A percentile compares a stretch with the other conserved stretches of the same genome.
Evolutionary conservation across 2,797 vertebrate genomes (phyloP).

Genomic region (Malacoctenus gilli): DNA sequence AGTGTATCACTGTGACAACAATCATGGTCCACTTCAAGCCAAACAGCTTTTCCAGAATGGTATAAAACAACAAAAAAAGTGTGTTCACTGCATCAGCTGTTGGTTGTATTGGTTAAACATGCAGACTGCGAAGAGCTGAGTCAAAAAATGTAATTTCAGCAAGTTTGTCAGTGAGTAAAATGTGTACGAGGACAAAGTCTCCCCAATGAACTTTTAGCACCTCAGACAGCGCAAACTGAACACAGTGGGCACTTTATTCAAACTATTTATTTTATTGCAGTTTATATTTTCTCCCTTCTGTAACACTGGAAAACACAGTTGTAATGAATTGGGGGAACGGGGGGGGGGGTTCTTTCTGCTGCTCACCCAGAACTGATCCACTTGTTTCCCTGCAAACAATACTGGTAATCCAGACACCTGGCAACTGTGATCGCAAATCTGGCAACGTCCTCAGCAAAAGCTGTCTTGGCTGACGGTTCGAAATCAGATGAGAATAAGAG

Average conservation of each 20-base stretch:
- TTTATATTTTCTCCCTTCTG: not conserved
- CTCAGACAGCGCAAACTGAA: too few species aligned
- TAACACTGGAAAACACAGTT: constrained; percentile 3
- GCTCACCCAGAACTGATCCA: constrained; percentile 16
- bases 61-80: too few species aligned
- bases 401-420: constrained; percentile 54
- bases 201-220: too few species aligned
- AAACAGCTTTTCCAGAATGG: too few species aligned
- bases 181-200: too few species aligned
- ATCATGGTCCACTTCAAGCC: not conserved
- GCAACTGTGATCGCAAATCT: constrained; percentile 34
- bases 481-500: constrained; percentile 20
- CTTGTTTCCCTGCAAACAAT: constrained; percentile 42
- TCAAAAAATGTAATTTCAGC: too few species aligned
- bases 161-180: not conserved
- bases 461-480: constrained; percentile 26
- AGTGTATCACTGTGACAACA: not conserved
- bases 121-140: too few species aligned
- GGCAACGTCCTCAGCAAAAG: constrained; percentile 34
- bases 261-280: not conserved
- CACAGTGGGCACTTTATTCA: too few species aligned
- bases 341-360: constrained; percentile 17
- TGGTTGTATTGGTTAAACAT: too few species aligned
- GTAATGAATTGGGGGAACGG: constrained; percentile 3
- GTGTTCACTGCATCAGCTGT: not conserved